Evolutionary conservation across 2,888 invertebrate species (phyloP).

Genomic region (Oscheius onirici): DNA sequence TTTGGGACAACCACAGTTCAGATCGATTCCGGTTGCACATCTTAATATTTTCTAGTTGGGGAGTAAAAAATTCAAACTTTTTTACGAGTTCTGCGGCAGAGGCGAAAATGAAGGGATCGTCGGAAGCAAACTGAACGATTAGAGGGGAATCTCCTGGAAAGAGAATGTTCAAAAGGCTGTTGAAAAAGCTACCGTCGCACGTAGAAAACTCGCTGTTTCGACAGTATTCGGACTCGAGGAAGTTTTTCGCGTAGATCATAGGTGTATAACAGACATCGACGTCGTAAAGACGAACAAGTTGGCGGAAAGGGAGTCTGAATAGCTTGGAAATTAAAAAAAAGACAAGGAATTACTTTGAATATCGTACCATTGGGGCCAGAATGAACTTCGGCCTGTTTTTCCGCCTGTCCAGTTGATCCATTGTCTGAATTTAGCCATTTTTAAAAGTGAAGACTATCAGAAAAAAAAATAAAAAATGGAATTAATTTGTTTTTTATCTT

Average conservation of each 20-base stretch:
- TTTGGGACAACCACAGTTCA: constrained; percentile 98
- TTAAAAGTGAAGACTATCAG: neutral
- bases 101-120: constrained; percentile 83
- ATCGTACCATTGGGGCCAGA: constrained; percentile 92
- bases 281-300: constrained; percentile 82
- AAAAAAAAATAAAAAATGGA: neutral
- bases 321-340: neutral
- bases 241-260: constrained; percentile 93
- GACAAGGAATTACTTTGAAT: constrained; percentile 80
- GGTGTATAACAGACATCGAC: constrained; percentile 92
- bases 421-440: neutral
- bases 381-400: constrained; percentile 58
- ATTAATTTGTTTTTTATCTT: neutral
- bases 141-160: constrained; percentile 82
- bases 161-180: neutral
- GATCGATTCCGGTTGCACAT: constrained; percentile 88
- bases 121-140: constrained; percentile 93
- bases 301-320: constrained; percentile 81
- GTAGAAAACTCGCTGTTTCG: constrained; percentile 76
- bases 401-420: neutral
- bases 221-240: constrained; percentile 87
- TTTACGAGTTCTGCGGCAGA: constrained; percentile 85
- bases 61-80: constrained; percentile 74
- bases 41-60: constrained; percentile 71
- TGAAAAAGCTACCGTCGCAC: constrained; percentile 68